Percentiles rank a stretch among this genome's conserved stretches.
Evolutionary conservation across 1,140 invertebrate species (phyloP).

Genomic region (Trichonephila inaurata): DNA sequence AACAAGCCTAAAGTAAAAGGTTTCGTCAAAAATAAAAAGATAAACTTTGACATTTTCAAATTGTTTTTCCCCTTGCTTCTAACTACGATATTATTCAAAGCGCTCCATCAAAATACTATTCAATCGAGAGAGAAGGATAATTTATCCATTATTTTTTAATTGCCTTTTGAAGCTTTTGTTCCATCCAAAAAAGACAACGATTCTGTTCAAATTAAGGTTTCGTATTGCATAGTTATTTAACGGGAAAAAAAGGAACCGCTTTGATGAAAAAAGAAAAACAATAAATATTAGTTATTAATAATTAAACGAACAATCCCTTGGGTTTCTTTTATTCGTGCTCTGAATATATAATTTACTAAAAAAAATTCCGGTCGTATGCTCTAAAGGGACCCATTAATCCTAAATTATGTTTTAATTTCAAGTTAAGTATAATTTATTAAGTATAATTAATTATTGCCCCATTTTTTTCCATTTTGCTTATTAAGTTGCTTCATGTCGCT

Average conservation of each 20-base stretch:
- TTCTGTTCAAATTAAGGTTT: constrained; percentile 3
- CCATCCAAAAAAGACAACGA: not conserved
- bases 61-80: too few relatives aligned
- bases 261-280: not conserved
- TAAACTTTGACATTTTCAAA: too few relatives aligned
- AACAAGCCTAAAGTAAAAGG: too few relatives aligned
- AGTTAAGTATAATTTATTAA: not conserved
- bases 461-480: not conserved
- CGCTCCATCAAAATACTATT: not conserved
- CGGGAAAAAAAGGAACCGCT: not conserved
- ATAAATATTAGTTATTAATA: constrained; percentile 21
- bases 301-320: not conserved
- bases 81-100: too few relatives aligned
- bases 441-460: not conserved
- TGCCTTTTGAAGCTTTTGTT: not conserved
- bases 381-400: not conserved
- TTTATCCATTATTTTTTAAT: not conserved
- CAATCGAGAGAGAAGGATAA: not conserved
- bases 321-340: not conserved
- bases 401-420: not conserved
- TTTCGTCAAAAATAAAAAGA: too few relatives aligned
- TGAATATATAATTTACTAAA: not conserved
- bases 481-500: not conserved
- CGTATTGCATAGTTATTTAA: not conserved
- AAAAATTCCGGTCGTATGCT: not conserved